Conservation (phyloP, 2,113 vertebrate genomes). For the Apus apus region DNA sequence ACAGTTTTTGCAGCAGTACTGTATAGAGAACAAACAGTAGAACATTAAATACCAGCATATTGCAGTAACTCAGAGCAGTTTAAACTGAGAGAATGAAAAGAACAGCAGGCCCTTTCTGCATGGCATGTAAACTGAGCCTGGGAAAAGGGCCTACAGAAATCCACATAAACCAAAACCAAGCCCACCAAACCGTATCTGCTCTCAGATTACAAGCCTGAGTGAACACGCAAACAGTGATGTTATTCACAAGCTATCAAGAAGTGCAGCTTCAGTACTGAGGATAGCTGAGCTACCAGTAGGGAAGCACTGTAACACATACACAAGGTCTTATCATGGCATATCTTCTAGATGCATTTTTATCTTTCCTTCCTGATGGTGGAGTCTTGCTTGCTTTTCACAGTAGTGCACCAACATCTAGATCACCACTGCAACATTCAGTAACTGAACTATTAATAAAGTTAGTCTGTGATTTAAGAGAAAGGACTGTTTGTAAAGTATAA, state of each 20-base stretch:
- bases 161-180: neutral
- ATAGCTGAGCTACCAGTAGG: neutral
- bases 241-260: neutral
- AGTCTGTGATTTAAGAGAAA: neutral
- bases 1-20: neutral
- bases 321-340: neutral
- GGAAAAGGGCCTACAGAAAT: neutral
- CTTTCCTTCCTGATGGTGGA: neutral
- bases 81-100: neutral
- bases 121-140: neutral
- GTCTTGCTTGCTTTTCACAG: neutral
- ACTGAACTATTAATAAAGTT: neutral
- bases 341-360: neutral
- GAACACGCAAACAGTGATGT: neutral
- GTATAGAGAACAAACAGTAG: neutral
- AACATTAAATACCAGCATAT: neutral
- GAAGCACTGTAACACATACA: neutral
- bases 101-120: neutral
- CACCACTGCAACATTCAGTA: neutral
- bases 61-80: neutral
- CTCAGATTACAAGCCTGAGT: slow-evolving; percentile 4
- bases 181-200: neutral
- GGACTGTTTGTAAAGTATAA: neutral
- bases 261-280: neutral
- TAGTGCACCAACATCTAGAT: neutral